A percentile compares a stretch with the other conserved stretches of the same genome.
These are phyloP conservation scores for Auanema freiburgensis DNA, from an alignment of 2,888 invertebrate species.

Conservation along the genomic window DNA sequence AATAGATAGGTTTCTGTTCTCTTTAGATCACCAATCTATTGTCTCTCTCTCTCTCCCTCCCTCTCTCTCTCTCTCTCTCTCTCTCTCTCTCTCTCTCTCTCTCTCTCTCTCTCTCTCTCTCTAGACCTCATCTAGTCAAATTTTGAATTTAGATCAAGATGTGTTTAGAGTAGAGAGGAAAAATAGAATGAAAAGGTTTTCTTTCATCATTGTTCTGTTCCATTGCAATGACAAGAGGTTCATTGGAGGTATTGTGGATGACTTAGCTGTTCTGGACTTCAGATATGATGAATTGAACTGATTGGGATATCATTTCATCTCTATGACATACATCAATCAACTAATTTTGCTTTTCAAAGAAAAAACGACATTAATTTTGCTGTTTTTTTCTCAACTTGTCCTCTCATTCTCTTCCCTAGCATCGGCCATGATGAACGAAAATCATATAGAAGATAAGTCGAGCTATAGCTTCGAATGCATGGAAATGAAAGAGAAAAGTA, in stretches of 20 bases:
- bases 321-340: too few relatives aligned
- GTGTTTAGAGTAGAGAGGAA: constrained; percentile 7
- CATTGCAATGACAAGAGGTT: too few relatives aligned
- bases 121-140: neutral
- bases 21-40: constrained; percentile 6
- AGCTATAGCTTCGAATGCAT: too few relatives aligned
- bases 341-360: too few relatives aligned
- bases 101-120: neutral
- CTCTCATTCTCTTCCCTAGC: neutral
- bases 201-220: too few relatives aligned
- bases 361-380: too few relatives aligned
- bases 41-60: neutral
- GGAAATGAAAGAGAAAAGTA: too few relatives aligned
- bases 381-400: constrained; percentile 1
- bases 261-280: too few relatives aligned
- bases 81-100: neutral
- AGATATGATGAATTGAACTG: too few relatives aligned
- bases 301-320: too few relatives aligned
- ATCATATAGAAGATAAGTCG: too few relatives aligned
- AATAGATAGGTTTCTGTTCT: neutral
- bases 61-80: neutral
- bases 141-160: constrained; percentile 9
- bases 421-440: neutral
- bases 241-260: too few relatives aligned
- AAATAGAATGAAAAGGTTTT: neutral